Base-by-base conservation (phyloP, 1,140 invertebrate species). In the Antheraea mylitta region DNA sequence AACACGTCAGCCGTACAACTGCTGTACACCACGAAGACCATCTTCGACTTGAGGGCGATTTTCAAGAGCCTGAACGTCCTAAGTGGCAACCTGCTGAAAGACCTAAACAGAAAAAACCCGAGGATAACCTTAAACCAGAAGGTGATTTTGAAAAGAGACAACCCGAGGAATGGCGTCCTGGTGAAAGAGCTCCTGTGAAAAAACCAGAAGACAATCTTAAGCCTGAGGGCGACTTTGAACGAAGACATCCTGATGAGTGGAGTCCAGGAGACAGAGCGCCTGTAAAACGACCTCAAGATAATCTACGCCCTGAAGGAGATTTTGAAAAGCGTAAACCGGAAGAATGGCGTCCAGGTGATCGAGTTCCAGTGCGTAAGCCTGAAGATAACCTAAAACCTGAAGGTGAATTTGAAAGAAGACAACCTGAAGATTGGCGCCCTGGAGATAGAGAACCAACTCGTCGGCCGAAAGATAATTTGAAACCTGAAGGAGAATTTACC, bases 221-320 rank as follows among this genome's bases (percentile, higher is more conserved):
- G 61, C 90, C 93, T 19, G 93, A 94, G 82, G 94, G 94, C 0
- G 92, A 93, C 38, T 94, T 94, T 71, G 90, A 94, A 64, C 92
- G 92, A 68, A 89, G 91, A 3, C 93, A 89, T 93, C 75, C 94
- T 91, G 76, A 92, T 89, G 74, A 84, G 87, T 73, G 95, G 95
- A 82, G 94, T 94, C 88, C 87, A 93, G 68, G 93, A 82, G 62
- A 93, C 93, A 61, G 95, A 93, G 89, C 93, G 88, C 48, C 87
- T 85, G 75, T 94, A 90, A 89, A 84, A 42, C 93, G 89, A 74
- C 94, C 93, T 9, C 76, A 91, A 48, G 94, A 95, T 72, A 94
- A 94, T 75, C 76, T 95, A 7, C 90, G 82, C 68, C 94, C 93
- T 65, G 94, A 94, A 83, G 95, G 95, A 19, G 93, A 94, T 0